phyloP scores from a whole-genome alignment of 2,888 invertebrate species.

The Diarsia dahlii region DNA sequence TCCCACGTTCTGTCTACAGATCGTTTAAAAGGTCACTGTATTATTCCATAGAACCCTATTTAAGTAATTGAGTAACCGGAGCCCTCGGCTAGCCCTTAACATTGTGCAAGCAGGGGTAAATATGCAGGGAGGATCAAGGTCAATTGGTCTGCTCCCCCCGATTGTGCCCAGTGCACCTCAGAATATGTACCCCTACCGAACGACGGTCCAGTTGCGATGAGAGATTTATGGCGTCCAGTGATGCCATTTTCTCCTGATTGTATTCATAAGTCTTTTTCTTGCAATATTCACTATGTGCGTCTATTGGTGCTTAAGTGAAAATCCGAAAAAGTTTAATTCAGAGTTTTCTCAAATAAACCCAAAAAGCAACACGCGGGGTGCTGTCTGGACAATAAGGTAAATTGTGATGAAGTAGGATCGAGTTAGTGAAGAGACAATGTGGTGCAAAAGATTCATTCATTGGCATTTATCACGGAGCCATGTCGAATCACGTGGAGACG shows the following conservation, averaged over 20 bases:
- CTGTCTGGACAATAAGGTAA: not conserved
- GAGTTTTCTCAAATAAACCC: not conserved
- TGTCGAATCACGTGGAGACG: constrained; percentile 5
- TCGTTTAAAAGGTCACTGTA: constrained; percentile 4
- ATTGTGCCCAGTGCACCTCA: constrained; percentile 19
- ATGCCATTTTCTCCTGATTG: not conserved
- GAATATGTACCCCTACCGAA: constrained; percentile 35
- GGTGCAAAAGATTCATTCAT: constrained; percentile 48
- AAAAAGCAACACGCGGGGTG: too few species aligned
- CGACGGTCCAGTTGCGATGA: constrained; percentile 10
- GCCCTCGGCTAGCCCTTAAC: constrained; percentile 41
- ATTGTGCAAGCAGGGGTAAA: constrained; percentile 66
- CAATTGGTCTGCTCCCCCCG: constrained; percentile 59
- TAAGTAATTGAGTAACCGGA: constrained; percentile 56
- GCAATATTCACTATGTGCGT: not conserved
- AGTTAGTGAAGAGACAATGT: constrained; percentile 28
- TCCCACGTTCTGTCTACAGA: not conserved
- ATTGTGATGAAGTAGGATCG: constrained; percentile 14
- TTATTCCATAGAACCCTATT: constrained; percentile 16
- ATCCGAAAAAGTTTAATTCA: not conserved
- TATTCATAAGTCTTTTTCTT: not conserved
- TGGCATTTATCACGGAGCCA: constrained; percentile 32
- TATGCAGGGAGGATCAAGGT: constrained; percentile 75
- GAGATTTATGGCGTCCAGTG: constrained; percentile 3
- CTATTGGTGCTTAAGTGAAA: not conserved